phyloP scores from a whole-genome alignment of 1,140 invertebrate species.

The Bombus terrestris region DNA sequence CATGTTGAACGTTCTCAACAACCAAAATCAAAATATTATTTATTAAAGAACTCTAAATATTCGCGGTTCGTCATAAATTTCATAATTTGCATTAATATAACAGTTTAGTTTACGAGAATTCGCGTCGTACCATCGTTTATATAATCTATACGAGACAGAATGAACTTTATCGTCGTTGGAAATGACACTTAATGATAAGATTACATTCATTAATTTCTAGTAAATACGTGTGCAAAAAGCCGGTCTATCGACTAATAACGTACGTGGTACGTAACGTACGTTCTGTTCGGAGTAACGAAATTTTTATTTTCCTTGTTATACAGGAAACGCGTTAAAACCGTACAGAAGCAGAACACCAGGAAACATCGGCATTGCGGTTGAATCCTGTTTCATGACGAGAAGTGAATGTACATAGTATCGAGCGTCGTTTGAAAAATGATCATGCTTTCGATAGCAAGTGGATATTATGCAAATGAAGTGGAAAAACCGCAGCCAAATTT shows the following conservation, averaged over 20 bases:
- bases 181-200: not conserved
- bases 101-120: not conserved
- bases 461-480: not conserved
- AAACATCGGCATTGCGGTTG: slow-evolving; percentile 40
- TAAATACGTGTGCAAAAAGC: not conserved
- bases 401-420: not conserved
- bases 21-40: not conserved
- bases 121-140: too few species aligned
- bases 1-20: too few species aligned
- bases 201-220: not conserved
- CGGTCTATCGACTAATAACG: not conserved
- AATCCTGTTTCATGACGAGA: slow-evolving; percentile 20
- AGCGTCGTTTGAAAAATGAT: not conserved
- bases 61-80: not conserved
- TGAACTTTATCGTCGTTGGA: not conserved
- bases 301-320: not conserved
- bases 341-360: slow-evolving; percentile 50
- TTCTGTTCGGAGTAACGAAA: not conserved
- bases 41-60: too few species aligned
- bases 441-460: too few species aligned
- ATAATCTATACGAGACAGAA: not conserved
- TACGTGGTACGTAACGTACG: not conserved
- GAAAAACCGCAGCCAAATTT: not conserved
- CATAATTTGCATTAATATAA: too few species aligned
- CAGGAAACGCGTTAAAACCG: slow-evolving; percentile 52